A percentile compares a stretch with the other conserved stretches of the same genome.
These are phyloP conservation scores for Martes martes DNA, from an alignment of 2,113 vertebrate genomes.

Conservation along the genomic window DNA sequence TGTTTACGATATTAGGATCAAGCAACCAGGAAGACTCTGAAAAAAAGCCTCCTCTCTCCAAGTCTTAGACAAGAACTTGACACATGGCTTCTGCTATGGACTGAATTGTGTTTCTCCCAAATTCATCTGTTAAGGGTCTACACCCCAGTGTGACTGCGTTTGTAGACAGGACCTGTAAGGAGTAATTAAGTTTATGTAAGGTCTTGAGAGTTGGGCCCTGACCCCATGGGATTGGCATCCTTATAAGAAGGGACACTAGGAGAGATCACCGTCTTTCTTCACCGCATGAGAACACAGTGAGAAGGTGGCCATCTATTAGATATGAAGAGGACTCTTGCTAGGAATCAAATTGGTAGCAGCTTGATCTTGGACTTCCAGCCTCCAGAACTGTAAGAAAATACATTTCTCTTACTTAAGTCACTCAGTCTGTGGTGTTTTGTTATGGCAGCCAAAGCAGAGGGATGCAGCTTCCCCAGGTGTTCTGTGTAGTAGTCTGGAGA, in stretches of 20 bases:
- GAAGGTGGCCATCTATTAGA: not conserved
- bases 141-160: not conserved
- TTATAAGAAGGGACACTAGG: not conserved
- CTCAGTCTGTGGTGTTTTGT: not conserved
- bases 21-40: constrained; percentile 74
- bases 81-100: not conserved
- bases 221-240: not conserved
- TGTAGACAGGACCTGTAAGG: not conserved
- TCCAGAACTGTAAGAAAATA: not conserved
- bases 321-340: not conserved
- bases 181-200: not conserved
- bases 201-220: not conserved
- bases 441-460: not conserved
- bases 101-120: not conserved
- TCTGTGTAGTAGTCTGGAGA: not conserved
- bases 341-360: not conserved
- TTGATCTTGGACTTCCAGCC: not conserved
- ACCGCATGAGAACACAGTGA: not conserved
- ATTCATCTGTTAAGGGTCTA: not conserved
- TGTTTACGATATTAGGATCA: constrained; percentile 81
- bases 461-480: not conserved
- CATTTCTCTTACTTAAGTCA: not conserved
- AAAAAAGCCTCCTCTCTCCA: constrained; percentile 64
- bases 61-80: constrained; percentile 62
- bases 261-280: not conserved